phyloP scores from a whole-genome alignment of 2,797 vertebrate genomes.

The Vespertilio murinus region DNA sequence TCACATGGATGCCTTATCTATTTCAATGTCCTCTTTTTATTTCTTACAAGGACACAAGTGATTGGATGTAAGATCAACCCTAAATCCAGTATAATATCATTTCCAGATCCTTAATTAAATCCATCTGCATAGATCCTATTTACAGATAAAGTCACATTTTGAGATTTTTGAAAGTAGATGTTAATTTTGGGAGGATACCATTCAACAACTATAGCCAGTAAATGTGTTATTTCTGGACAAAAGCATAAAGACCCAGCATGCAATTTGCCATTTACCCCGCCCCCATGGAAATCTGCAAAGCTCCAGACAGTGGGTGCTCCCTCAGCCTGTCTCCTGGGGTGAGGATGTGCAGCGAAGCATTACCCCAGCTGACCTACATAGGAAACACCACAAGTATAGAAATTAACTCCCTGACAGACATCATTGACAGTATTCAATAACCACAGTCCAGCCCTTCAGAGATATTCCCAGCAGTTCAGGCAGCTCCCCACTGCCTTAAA shows the following conservation, averaged over 20 bases:
- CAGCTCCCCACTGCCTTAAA: background rate
- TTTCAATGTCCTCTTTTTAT: background rate
- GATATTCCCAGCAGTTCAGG: background rate
- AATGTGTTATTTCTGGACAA: background rate
- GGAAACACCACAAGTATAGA: background rate
- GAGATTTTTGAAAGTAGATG: background rate
- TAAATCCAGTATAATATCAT: background rate
- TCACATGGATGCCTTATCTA: background rate
- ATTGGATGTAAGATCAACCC: background rate
- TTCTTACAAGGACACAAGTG: background rate
- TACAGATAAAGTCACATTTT: background rate
- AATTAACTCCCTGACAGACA: slow-evolving; percentile 8
- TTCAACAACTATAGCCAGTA: background rate
- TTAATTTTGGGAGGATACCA: background rate
- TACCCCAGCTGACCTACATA: slow-evolving; percentile 21
- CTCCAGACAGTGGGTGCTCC: background rate
- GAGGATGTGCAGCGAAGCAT: background rate
- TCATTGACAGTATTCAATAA: background rate
- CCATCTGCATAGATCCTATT: background rate
- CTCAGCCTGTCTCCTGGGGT: background rate
- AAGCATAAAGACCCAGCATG: background rate
- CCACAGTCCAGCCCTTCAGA: background rate
- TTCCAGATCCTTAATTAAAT: background rate
- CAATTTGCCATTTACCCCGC: background rate
- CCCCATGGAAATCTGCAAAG: background rate